phyloP scores from a whole-genome alignment of 53 echinoderm and acorn worm species.

The Apostichopus leukothele region DNA sequence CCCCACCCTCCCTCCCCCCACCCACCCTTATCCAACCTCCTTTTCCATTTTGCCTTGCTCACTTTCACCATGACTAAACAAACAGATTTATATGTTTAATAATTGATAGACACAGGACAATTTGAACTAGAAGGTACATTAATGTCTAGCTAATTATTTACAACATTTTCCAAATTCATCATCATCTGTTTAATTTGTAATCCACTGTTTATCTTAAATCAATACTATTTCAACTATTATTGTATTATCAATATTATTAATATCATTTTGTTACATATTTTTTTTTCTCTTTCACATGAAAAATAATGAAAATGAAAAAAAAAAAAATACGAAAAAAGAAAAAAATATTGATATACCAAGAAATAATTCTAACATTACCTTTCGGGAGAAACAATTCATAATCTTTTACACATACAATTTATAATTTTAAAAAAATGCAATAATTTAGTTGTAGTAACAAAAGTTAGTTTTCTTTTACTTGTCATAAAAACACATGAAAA shows the following conservation, averaged over 20 bases:
- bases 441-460: no score
- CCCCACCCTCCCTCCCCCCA: background rate
- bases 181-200: conserved; percentile 2
- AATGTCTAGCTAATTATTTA: conserved; percentile 32
- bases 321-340: background rate
- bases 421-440: no score
- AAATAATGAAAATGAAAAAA: background rate
- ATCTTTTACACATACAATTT: background rate
- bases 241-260: conserved; percentile 12
- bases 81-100: background rate
- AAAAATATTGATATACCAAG: background rate
- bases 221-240: conserved; percentile 35
- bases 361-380: background rate
- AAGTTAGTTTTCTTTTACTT: no score
- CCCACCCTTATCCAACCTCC: background rate
- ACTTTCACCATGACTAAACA: background rate
- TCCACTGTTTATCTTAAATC: background rate
- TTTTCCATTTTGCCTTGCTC: background rate
- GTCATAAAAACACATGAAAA: no score
- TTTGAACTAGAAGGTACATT: conserved; percentile 9
- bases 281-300: background rate
- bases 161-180: conserved; percentile 2
- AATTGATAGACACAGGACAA: conserved; percentile 1
- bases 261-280: background rate
- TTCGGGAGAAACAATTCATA: background rate